Base-by-base conservation (phyloP, 2,113 vertebrate genomes). In the Tychaedon coryphoeus region DNA sequence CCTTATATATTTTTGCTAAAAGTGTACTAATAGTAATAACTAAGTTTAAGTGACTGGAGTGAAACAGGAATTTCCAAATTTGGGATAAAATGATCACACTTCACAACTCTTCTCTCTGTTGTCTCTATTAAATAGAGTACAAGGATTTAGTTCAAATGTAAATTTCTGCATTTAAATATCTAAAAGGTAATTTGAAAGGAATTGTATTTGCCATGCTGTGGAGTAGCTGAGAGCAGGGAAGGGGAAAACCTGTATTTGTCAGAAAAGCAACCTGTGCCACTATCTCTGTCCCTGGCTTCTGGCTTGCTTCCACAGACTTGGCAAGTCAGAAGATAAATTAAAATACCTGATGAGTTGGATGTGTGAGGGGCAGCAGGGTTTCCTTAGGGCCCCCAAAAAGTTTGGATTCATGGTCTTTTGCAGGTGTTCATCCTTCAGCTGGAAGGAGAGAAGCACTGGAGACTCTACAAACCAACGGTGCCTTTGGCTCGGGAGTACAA, bases 361-460 rank as follows among this genome's bases (percentile, higher is more conserved):
- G 33, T 38, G 28, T 42, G 56, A 74, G 70, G 33, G 10, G 34
- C 34, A 57, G 36, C 42, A 58, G 17, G 6, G 8, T 22, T 56
- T 95, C 76, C 61, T 45, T 58, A 28, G 23, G 8, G 4, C 24
- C 19, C 38, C 34, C 51, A 1, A 2, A 8, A 50, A 40, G 2
- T 57, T 12, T 62, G 77, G 43, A 33, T 45, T 82, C 48, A 5
- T 77, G 81, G 38, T 36, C 43, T 51, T 84, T 71, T 87, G 11
- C 81, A 99, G 99, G 99, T 99, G 10, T 99, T 99, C 31, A 98
- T 99, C 75, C 97, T 99, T 79, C 99, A 99, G 97, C 96, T 99
- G 77, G 99, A 99, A 91, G 99, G 99, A 2, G 96, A 99, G 98
- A 99, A 99, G 34, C 99, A 97, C 71, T 99, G 99, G 99, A 96